Conservation (phyloP, 2,113 vertebrate genomes). For the Rhynchomys soricoides region DNA sequence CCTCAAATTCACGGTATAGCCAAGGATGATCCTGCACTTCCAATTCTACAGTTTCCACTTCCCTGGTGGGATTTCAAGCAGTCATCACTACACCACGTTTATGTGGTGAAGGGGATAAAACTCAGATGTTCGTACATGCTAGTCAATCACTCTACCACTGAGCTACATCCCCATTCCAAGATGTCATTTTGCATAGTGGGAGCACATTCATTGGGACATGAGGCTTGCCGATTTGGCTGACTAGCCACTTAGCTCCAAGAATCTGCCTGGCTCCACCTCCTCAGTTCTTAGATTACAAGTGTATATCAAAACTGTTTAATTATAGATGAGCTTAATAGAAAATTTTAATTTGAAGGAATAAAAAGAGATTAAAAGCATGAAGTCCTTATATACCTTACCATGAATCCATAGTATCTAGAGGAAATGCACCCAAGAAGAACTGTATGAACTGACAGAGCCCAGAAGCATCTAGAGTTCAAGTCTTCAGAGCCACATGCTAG, state of each 20-base stretch:
- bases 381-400: not conserved
- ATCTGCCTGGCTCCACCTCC: not conserved
- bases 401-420: not conserved
- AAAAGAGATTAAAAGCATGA: not conserved
- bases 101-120: not conserved
- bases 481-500: not conserved
- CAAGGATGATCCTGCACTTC: not conserved
- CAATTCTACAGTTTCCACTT: too few species aligned
- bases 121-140: not conserved
- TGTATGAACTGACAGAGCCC: not conserved
- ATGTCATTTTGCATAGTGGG: not conserved
- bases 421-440: not conserved
- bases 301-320: not conserved
- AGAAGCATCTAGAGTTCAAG: not conserved
- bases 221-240: not conserved
- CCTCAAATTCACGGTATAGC: not conserved
- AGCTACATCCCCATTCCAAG: not conserved
- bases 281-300: not conserved
- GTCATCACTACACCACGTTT: not conserved
- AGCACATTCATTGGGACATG: not conserved
- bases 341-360: slow-evolving; percentile 30
- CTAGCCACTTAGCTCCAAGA: not conserved
- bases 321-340: slow-evolving; percentile 34
- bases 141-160: not conserved
- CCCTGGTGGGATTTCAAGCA: not conserved